phyloP scores from a whole-genome alignment of 2,113 vertebrate genomes.

The Dicentrarchus labrax region DNA sequence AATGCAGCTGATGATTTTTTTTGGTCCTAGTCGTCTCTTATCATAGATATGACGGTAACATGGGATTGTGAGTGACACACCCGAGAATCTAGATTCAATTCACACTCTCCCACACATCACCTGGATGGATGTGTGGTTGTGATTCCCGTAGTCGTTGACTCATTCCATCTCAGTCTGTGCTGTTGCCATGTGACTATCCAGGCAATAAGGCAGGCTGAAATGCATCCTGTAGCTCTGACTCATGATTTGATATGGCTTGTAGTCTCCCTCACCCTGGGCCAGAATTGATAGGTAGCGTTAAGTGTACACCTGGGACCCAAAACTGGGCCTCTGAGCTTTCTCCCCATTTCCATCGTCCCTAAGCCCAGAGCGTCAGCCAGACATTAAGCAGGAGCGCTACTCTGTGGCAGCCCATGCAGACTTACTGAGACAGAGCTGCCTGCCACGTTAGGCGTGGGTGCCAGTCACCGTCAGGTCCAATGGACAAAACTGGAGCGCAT shows the following conservation, averaged over 20 bases:
- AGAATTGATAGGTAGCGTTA: conserved; percentile 70
- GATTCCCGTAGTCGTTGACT: conserved; percentile 55
- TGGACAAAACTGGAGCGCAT: conserved; percentile 73
- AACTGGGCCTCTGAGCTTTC: conserved; percentile 25
- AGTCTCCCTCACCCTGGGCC: conserved; percentile 57
- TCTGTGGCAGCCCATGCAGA: conserved; percentile 44
- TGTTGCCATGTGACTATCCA: conserved; percentile 58
- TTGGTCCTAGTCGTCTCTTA: conserved; percentile 11
- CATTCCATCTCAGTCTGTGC: conserved; percentile 59
- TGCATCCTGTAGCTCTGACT: conserved; percentile 68
- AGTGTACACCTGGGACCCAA: conserved; percentile 75
- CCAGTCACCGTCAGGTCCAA: conserved; percentile 70
- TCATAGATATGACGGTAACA: conserved; percentile 47
- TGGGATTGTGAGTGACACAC: conserved; percentile 47
- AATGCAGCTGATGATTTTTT: conserved; percentile 28
- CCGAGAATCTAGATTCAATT: conserved; percentile 53
- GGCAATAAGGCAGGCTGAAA: conserved; percentile 65
- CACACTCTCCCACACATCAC: conserved; percentile 62
- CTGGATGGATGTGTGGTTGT: conserved; percentile 53
- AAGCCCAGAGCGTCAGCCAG: conserved; percentile 47
- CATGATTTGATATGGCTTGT: conserved; percentile 74
- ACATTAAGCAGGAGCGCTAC: conserved; percentile 45
- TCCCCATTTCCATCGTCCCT: conserved; percentile 45
- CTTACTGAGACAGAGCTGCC: conserved; percentile 64
- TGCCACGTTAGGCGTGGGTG: conserved; percentile 57